Evolutionary conservation across 2,888 invertebrate species (phyloP), one percentile per base, ranked within the genome.

Genomic region (Cylloceria caligata): DNA sequence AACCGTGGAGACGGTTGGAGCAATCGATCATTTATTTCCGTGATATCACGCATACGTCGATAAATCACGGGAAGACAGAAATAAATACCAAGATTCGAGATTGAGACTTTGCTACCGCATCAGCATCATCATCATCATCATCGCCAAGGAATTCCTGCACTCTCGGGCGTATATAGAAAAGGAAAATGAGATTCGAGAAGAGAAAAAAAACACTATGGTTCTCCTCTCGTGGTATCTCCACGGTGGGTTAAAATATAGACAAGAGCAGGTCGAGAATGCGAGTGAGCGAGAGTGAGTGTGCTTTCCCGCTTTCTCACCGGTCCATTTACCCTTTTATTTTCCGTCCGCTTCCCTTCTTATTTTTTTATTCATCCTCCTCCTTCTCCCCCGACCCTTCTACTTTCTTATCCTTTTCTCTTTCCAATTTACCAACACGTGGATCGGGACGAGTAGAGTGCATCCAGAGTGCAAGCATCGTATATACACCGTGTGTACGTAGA

Each of bases 161-260:
- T 24, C 45, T 4, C 16, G 11, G 36, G 27, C 34, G 5, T 30
- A 39, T 16, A 76, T 68, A 82, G 80, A 84, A 85, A 81, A 81
- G 75, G 68, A 77, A 84, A 55, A 65, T 5, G 34, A 62, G n/a
- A 74, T 52, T 36, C 24, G 36, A 69, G 39, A 57, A 34, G n/a
- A 55, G 19, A 19, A 30, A 42, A 45, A n/a, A 21, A 21, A 52
- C 36, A 69, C 36, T 2, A 27, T 39, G 2, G 30, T n/a, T 11
- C 16, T 36, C 24, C 49, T 2, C 42, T 24, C 39, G 2, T 9
- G 27, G 69, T 71, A 71, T 52, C 19, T 27, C 36, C 21, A n/a
- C 52, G 5, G 13, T 30, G 55, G 6, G 77, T 60, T 34, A 81
- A 64, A 85, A 65, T 65, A 49, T 60, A 47, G 34, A 73, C 47